Percentiles rank a stretch among this genome's conserved stretches.
Conservation (phyloP, 2,113 vertebrate species). For the Eulacestoma nigropectus region DNA sequence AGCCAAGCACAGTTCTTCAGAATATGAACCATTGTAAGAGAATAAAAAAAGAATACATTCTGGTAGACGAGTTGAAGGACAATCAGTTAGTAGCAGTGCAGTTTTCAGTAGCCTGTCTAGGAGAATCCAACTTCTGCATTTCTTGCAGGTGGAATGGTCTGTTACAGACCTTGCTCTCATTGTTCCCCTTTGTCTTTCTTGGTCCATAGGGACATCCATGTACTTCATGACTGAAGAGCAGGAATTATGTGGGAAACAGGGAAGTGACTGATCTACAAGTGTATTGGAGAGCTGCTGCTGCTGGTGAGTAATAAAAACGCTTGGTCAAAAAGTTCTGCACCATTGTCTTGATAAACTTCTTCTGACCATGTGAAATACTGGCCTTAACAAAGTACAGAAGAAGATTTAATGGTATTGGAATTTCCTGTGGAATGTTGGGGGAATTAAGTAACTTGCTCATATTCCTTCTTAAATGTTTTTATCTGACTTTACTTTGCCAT, state of each 20-base stretch:
- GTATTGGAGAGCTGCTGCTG: background rate
- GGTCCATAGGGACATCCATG: background rate
- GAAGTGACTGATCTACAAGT: background rate
- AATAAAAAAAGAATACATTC: background rate
- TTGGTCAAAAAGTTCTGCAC: background rate
- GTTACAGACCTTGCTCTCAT: background rate
- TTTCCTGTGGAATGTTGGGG: background rate
- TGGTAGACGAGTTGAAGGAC: background rate
- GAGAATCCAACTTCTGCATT: background rate
- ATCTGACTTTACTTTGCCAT: background rate
- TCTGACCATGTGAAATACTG: background rate
- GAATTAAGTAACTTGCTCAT: background rate
- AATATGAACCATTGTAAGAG: background rate
- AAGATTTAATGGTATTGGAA: background rate
- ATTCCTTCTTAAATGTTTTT: background rate
- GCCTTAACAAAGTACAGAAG: background rate
- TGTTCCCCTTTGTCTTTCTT: background rate
- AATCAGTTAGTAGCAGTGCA: background rate
- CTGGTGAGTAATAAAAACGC: background rate
- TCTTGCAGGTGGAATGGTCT: background rate
- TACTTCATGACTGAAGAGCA: background rate
- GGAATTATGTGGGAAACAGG: background rate
- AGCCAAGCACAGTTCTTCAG: background rate
- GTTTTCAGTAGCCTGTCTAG: background rate
- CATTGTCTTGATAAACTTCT: background rate